Evolutionary conservation across 1,140 invertebrate species (phyloP).

Genomic region (Conus ventricosus): DNA sequence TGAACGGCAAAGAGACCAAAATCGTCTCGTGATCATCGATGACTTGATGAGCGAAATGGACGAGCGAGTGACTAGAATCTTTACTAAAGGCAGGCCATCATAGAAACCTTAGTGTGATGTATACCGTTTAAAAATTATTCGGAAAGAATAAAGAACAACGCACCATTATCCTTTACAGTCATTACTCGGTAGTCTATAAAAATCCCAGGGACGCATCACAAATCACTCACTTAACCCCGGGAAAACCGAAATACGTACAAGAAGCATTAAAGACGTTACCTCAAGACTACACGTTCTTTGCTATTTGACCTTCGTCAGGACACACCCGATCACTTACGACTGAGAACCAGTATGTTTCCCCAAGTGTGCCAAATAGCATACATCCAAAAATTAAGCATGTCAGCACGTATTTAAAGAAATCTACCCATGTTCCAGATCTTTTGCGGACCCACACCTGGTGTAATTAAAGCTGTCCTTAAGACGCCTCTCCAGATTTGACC

Average conservation of each 20-base stretch:
- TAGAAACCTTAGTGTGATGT: conserved; percentile 38
- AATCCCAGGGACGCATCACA: conserved; percentile 38
- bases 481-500: not conserved
- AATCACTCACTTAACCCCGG: conserved; percentile 25
- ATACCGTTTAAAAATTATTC: conserved; percentile 46
- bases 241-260: conserved; percentile 27
- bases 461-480: not conserved
- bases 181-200: conserved; percentile 15
- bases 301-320: conserved; percentile 42
- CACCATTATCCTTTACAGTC: conserved; percentile 47
- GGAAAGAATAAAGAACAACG: conserved; percentile 45
- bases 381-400: conserved; percentile 31
- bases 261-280: conserved; percentile 38
- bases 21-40: conserved; percentile 21
- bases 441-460: not conserved
- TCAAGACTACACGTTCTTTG: conserved; percentile 38
- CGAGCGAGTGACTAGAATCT: conserved; percentile 24
- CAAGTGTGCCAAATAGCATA: conserved; percentile 1
- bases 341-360: conserved; percentile 36
- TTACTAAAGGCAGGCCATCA: conserved; percentile 45
- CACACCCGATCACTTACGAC: conserved; percentile 30
- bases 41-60: conserved; percentile 33
- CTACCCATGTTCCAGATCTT: not conserved
- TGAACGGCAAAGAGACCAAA: not conserved
- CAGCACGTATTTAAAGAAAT: not conserved